Evolutionary conservation across 2,888 invertebrate species (phyloP), one percentile per base, ranked within the genome.

Genomic region (Protula sp.): DNA sequence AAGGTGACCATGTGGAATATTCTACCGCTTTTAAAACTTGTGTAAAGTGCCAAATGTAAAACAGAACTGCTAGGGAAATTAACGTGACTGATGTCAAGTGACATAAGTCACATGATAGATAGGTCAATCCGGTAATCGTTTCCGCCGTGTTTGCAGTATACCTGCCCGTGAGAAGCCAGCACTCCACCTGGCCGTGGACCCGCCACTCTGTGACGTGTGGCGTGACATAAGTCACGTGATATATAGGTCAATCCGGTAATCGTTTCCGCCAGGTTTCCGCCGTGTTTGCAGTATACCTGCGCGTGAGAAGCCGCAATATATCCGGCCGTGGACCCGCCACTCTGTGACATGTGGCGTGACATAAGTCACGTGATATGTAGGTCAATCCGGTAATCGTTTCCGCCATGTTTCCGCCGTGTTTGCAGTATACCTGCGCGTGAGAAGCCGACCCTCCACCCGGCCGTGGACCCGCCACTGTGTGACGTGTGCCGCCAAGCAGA

Each of bases 401-500:
- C n/a, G n/a, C n/a, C n/a, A n/a, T n/a, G n/a, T n/a, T n/a, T n/a
- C n/a, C n/a, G n/a, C n/a, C n/a, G n/a, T n/a, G 55, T 9, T 52
- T 55, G 24, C 51, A 24, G n/a, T 28, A 22, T 52, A n/a, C 50
- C 31, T 30, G 24, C 22, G 19, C 31, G 62, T 9, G 62, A 62
- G 22, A 55, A 62, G 47, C 79, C 82, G 54, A 75, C 78, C 62
- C 77, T 80, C 47, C 83, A 83, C 65, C 76, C 78, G 1, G 79
- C 83, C 28, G 80, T 80, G 3, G 82, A 82, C 63, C 81, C 83
- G 4, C 82, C 82, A 9, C 67, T 83, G 22, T 83, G 83, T 68
- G 74, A 72, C 27, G 73, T 73, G 58, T 83, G 83, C 65, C 75
- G 74, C 60, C 75, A 78, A 59, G 68, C 77, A 47, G 82, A 82